Percentiles rank a stretch among this genome's conserved stretches.
Conservation (phyloP, 2,113 vertebrate genomes). For the Lepidothrix coronata region DNA sequence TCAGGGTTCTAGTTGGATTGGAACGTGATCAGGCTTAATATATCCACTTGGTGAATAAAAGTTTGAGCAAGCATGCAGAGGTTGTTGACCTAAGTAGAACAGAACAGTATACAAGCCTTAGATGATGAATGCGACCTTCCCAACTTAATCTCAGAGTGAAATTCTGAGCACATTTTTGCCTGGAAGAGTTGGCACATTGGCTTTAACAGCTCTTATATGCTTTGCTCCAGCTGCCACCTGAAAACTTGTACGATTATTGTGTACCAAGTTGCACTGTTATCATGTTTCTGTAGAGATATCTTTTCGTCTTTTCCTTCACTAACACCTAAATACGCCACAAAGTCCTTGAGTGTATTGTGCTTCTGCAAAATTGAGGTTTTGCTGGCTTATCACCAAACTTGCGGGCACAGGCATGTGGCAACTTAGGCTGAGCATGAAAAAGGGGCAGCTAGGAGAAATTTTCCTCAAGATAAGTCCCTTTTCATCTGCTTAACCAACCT, state of each 20-base stretch:
- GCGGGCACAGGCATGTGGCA: neutral
- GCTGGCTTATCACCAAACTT: neutral
- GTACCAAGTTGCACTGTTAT: neutral
- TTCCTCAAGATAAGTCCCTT: neutral
- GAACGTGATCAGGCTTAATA: fast-evolving
- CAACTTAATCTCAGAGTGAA: neutral
- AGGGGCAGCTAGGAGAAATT: neutral
- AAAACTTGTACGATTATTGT: neutral
- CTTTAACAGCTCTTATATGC: neutral
- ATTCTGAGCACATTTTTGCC: neutral
- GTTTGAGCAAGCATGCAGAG: neutral
- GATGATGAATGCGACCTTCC: neutral
- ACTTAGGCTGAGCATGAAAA: neutral
- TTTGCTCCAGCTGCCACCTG: neutral
- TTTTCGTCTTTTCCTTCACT: neutral
- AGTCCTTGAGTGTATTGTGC: fast-evolving
- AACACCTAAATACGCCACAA: neutral
- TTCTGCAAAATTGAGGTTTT: neutral
- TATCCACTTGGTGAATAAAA: neutral
- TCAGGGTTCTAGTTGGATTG: neutral
- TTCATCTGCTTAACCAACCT: neutral
- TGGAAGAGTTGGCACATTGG: neutral
- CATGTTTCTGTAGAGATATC: neutral
- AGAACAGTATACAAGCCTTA: neutral
- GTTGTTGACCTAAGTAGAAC: neutral